Percentiles rank a stretch among this genome's conserved stretches.
Evolutionary conservation across 2,888 invertebrate species (phyloP).

Genomic region (Agonopterix subpropinquella): DNA sequence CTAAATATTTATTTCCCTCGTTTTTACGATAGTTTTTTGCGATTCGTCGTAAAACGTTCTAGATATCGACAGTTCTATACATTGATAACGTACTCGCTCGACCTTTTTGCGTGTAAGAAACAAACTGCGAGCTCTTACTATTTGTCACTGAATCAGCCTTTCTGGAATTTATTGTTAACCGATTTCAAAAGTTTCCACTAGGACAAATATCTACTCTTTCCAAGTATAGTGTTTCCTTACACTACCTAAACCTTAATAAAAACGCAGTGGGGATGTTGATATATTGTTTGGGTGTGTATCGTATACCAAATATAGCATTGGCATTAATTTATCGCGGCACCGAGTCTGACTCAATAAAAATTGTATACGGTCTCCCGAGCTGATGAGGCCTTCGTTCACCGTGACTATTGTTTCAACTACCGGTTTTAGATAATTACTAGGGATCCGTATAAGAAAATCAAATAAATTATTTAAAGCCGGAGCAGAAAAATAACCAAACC

Average conservation of each 20-base stretch:
- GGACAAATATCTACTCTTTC: too few relatives aligned
- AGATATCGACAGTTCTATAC: constrained; percentile 19
- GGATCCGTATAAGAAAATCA: constrained; percentile 24
- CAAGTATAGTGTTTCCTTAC: too few relatives aligned
- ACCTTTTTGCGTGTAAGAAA: not conserved
- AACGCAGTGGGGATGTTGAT: too few relatives aligned
- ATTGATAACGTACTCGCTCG: not conserved
- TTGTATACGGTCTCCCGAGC: constrained; percentile 37
- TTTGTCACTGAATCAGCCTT: not conserved
- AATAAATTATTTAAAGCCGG: too few relatives aligned
- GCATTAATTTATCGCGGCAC: too few relatives aligned
- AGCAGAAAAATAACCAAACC: too few relatives aligned
- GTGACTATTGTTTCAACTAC: constrained; percentile 63
- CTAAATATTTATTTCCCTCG: constrained; percentile 63
- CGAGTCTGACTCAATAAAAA: constrained; percentile 28
- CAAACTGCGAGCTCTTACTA: not conserved
- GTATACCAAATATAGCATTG: too few relatives aligned
- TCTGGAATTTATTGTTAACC: too few relatives aligned
- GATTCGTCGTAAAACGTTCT: constrained; percentile 40
- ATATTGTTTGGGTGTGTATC: too few relatives aligned
- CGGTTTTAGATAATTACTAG: constrained; percentile 54
- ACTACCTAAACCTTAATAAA: too few relatives aligned
- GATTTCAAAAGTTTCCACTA: too few relatives aligned
- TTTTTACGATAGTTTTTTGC: constrained; percentile 50
- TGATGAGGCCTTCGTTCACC: constrained; percentile 36